phyloP scores from a whole-genome alignment of 2,113 vertebrate species.

The Melanerpes formicivorus region DNA sequence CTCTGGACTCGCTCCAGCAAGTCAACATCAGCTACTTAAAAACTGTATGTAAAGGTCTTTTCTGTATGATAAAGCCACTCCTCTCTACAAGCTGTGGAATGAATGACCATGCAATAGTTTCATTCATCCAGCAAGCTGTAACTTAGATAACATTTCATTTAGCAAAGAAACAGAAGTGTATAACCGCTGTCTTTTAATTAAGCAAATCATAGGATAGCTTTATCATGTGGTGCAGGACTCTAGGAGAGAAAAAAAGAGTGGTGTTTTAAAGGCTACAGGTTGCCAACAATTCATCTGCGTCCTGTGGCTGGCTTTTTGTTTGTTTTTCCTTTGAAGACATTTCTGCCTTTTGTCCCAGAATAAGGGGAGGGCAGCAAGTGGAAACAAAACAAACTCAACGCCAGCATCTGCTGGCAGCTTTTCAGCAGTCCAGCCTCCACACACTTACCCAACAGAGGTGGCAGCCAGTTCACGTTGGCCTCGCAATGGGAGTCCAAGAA shows the following conservation, averaged over 20 bases:
- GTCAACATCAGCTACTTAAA: not conserved
- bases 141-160: slow-evolving; percentile 18
- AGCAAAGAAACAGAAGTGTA: slow-evolving; percentile 15
- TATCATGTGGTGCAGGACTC: not conserved
- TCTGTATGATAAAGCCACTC: not conserved
- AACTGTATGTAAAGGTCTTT: not conserved
- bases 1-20: too few species aligned
- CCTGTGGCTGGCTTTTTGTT: not conserved
- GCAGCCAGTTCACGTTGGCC: slow-evolving; percentile 97
- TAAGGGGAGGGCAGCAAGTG: not conserved
- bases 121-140: not conserved
- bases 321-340: not conserved
- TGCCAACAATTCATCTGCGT: not conserved
- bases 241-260: not conserved
- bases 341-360: not conserved
- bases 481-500: slow-evolving; percentile 98
- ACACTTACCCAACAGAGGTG: slow-evolving; percentile 88
- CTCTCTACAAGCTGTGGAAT: slow-evolving; percentile 8
- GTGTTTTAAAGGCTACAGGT: not conserved
- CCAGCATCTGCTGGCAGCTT: not conserved
- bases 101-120: not conserved
- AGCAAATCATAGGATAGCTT: not conserved
- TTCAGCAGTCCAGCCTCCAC: not conserved
- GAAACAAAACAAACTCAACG: not conserved
- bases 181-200: slow-evolving; percentile 45